Evolutionary conservation across 2,888 invertebrate genomes (phyloP).

Genomic region (Rhagophthalmus giganteus): DNA sequence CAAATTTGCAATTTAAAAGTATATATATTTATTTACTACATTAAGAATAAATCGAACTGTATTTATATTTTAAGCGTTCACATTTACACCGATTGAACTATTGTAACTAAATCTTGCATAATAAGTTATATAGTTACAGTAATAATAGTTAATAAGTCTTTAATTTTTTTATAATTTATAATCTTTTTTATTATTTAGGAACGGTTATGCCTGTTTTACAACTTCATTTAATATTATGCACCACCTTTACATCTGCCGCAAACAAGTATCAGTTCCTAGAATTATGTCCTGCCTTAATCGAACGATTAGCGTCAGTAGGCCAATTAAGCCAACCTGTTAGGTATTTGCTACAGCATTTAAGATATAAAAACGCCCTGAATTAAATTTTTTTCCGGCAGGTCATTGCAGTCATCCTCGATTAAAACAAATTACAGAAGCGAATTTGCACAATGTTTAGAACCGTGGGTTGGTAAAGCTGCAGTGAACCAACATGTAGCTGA

Average conservation of each 20-base stretch:
- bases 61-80: too few species aligned
- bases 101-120: too few species aligned
- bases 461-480: conserved; percentile 60
- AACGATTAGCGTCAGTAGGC: conserved; percentile 66
- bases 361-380: too few species aligned
- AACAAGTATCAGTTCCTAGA: conserved; percentile 76
- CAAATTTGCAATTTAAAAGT: too few species aligned
- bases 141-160: too few species aligned
- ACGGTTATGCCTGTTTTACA: conserved; percentile 70
- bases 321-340: conserved; percentile 65
- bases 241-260: conserved; percentile 71
- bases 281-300: conserved; percentile 68
- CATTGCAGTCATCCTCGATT: conserved; percentile 59
- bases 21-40: too few species aligned
- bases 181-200: conserved; percentile 52
- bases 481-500: conserved; percentile 54
- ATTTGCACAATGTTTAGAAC: conserved; percentile 65
- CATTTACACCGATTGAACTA: too few species aligned
- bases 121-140: too few species aligned
- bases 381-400: too few species aligned
- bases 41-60: too few species aligned
- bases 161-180: too few species aligned
- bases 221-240: conserved; percentile 69
- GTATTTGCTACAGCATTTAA: conserved; percentile 41
- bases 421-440: conserved; percentile 66